phyloP scores from a whole-genome alignment of 2,113 vertebrate genomes.

The Callaeas wilsoni region DNA sequence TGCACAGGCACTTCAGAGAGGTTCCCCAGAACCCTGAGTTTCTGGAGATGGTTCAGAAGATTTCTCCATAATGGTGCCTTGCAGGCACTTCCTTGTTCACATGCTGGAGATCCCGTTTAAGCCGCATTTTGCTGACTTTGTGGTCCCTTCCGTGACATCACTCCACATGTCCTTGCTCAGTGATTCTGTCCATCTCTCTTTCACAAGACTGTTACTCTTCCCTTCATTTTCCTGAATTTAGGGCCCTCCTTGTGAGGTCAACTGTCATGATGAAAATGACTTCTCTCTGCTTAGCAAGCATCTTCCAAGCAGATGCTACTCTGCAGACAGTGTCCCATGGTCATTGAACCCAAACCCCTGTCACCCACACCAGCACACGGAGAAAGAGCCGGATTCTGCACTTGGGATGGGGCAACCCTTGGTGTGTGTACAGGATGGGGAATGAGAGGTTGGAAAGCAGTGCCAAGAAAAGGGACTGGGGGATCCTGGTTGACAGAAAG shows the following conservation, averaged over 20 bases:
- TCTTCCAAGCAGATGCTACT: neutral
- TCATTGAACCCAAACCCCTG: neutral
- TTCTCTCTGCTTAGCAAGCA: neutral
- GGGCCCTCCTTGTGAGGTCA: neutral
- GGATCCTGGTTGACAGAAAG: fast-evolving
- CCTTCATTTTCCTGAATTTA: neutral
- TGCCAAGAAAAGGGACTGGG: neutral
- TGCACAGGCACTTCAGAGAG: neutral
- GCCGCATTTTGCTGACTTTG: neutral
- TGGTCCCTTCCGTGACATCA: neutral
- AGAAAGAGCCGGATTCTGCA: neutral
- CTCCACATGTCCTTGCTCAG: neutral
- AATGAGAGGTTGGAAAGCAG: neutral
- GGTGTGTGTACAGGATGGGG: neutral
- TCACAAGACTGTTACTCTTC: neutral
- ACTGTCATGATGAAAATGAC: neutral
- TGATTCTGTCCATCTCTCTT: neutral
- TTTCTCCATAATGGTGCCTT: neutral
- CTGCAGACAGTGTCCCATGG: neutral
- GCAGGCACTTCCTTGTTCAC: neutral
- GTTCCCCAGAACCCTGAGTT: fast-evolving
- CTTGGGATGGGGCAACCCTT: neutral
- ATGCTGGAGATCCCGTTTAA: fast-evolving
- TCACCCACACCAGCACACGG: neutral
- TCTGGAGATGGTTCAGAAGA: neutral